Evolutionary conservation across 92 coral and sea anemone species (phyloP), one percentile per base, ranked within the genome.

Genomic region (Porites evermanni): DNA sequence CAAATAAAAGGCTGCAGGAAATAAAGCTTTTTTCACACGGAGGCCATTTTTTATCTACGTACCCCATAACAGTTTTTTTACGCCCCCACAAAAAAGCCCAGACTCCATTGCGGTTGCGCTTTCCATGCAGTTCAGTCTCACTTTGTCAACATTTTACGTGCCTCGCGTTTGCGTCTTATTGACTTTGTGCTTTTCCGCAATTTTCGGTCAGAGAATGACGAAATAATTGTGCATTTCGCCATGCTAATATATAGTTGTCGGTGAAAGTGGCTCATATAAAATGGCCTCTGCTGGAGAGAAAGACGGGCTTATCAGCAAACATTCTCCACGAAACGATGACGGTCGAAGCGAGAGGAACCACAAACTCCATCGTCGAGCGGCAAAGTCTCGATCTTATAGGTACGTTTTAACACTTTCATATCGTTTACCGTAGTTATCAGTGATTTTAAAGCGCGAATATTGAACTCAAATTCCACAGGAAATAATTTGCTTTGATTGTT

Each of bases 341-440:
- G 26, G 87, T 16, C 78, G 76, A 56, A 70, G 58, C 50, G 90
- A 77, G 17, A 77, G 73, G 64, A 92, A 72, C 63, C 81, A 77
- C 63, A 80, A 79, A 75, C 76, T 92, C 59, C 82, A 88, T 78
- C 91, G 94, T 10, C 86, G 92, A 2, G 84, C 92, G 50, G 94
- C 92, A 8, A 92, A 92, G 70, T 92, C 94, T 47, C 86, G 88
- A 50, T 92, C 94, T 44, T 92, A 92, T 67, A 92, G 88, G 94
- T 92, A 84, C 80, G 91, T 64, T 77, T 81, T 81, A 53, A 80
- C 67, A 54, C 76, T 80, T 80, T 80, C 14, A 73, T 47, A 61
- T 82, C 70, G 47, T 82, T 82, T 61, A 7, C 61, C 79, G 51
- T 82, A 53, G 71, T 71, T 82, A 44, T 70, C 59, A 47, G 44